Evolutionary conservation across 2,888 invertebrate genomes (phyloP), one percentile per base, ranked within the genome.

Genomic region (Keiferia lycopersicella): DNA sequence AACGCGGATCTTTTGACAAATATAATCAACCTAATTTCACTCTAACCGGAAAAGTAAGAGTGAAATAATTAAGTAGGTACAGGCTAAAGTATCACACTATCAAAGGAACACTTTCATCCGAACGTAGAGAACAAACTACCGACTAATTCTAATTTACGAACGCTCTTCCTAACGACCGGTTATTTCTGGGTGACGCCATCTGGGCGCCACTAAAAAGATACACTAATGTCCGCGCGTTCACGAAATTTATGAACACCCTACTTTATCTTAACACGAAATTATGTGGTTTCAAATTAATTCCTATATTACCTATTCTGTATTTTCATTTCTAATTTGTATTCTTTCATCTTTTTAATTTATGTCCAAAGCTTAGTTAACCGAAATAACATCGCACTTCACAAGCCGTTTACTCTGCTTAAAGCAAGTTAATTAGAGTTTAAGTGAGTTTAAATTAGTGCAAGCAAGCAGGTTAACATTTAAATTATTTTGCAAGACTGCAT

Each of bases 111-210:
- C 70, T 73, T 69, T 65, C 67, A 71, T 71, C 67, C 69, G 72
- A 70, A 71, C 68, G 67, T 61, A 68, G 71, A 70, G 72, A 69
- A 79, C 76, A 79, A 79, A 79, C 76, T 78, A 79, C 77, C 79
- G 78, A 84, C 84, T 86, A 87, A 88, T 88, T 87, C 84, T 82
- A 87, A 83, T 82, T 79, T 73, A 68, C 76, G 78, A 79, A 76
- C 79, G 79, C 74, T 70, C 71, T 77, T 77, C 76, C 81, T 82
- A 83, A 85, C 84, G 83, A 78, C 82, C 77, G 80, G 79, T 77
- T 88, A 88, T 88, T 88, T 89, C 84, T 80, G 80, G 85, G 76
- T 71, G 79, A 82, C 83, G 82, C 82, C 82, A 78, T 83, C 82
- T 79, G 77, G 81, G 80, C 80, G 83, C 79, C 80, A 77, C 78